Base-by-base conservation (phyloP, 2,113 vertebrate genomes). In the Chionomys nivalis region DNA sequence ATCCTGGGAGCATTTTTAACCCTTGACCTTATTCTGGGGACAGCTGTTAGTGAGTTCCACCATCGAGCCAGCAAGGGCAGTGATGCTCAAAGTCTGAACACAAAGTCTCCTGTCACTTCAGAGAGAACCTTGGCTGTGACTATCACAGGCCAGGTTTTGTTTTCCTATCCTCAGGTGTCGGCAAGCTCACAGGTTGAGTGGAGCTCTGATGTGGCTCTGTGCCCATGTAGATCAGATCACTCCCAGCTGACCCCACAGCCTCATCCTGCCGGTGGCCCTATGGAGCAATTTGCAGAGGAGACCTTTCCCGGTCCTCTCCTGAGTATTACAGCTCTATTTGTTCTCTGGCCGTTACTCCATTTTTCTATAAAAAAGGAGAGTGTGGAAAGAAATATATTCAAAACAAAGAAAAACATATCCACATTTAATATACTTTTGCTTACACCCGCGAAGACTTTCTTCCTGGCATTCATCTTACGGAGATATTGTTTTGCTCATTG, bases 401-500 rank as follows among this genome's bases (percentile, higher is more conserved):
- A 78, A 36, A 93, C 47, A 93, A 95, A 93, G 68, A 73, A 42
- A 93, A 97, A 76, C 23, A 86, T 87, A 85, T 19, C 88, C 70
- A 55, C 75, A 12, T 79, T 81, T 96, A 92, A 36, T 87, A 5
- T 2, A 39, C 70, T 88, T 76, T 33, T 8, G 23, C n/a, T 85
- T 85, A 92, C 17, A 82, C 73, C 55, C 65, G 3, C 24, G 19
- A 58, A 91, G 63, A 2, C 81, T 55, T 39, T 89, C 36, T 44
- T 31, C 39, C 52, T 42, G 42, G 49, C 92, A 96, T 95, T 94
- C 63, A 49, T 96, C 65, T 97, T 93, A 63, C 23, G 44, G 92
- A 96, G 87, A 91, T 95, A 96, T 58, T 89, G 91, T 88, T 97
- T 93, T 93, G n/a, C 73, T 95, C 42, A 93, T 82, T 96, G 42